Percentiles rank a stretch among this genome's conserved stretches.
These are phyloP conservation scores for Gastrophysa polygoni DNA, from an alignment of 2,888 invertebrate species.

Conservation along the genomic window DNA sequence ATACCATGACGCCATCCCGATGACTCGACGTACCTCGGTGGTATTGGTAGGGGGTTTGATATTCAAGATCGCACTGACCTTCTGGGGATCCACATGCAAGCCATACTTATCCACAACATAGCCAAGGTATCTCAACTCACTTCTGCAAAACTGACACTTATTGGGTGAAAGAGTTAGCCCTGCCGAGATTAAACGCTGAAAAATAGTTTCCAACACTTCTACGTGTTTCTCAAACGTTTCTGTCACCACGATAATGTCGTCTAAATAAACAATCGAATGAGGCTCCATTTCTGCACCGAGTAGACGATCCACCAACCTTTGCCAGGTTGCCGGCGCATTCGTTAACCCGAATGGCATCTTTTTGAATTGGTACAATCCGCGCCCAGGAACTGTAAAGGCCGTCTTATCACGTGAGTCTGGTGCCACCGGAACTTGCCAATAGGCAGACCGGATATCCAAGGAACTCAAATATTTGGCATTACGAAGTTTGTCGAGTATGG, in stretches of 20 bases:
- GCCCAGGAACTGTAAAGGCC: slow-evolving; percentile 32
- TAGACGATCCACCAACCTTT: slow-evolving; percentile 36
- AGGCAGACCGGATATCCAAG: slow-evolving; percentile 27
- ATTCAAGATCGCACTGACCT: slow-evolving; percentile 11
- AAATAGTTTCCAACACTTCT: slow-evolving; percentile 31
- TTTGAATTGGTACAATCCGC: slow-evolving; percentile 31
- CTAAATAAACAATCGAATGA: slow-evolving; percentile 39
- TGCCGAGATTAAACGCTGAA: slow-evolving; percentile 34
- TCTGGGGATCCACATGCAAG: slow-evolving; percentile 20
- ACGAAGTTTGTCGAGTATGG: slow-evolving; percentile 14
- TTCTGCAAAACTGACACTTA: slow-evolving; percentile 20
- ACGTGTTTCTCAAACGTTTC: slow-evolving; percentile 33
- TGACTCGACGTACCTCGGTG: slow-evolving; percentile 26
- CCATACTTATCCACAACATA: slow-evolving; percentile 23
- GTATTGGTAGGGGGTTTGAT: slow-evolving; percentile 27
- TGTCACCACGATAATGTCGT: slow-evolving; percentile 39
- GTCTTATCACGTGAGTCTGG: slow-evolving; percentile 11
- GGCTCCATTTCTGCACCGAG: slow-evolving; percentile 38
- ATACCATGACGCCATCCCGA: slow-evolving; percentile 22
- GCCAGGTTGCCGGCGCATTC: slow-evolving; percentile 41
- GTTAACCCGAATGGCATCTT: slow-evolving; percentile 42
- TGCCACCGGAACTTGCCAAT: slow-evolving; percentile 9
- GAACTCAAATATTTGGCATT: slow-evolving; percentile 16
- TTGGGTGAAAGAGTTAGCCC: slow-evolving; percentile 33
- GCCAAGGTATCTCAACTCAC: slow-evolving; percentile 18